A percentile compares a stretch with the other conserved stretches of the same genome.
phyloP scores from a whole-genome alignment of 2,888 invertebrate species.

The Xylophagus ater region DNA sequence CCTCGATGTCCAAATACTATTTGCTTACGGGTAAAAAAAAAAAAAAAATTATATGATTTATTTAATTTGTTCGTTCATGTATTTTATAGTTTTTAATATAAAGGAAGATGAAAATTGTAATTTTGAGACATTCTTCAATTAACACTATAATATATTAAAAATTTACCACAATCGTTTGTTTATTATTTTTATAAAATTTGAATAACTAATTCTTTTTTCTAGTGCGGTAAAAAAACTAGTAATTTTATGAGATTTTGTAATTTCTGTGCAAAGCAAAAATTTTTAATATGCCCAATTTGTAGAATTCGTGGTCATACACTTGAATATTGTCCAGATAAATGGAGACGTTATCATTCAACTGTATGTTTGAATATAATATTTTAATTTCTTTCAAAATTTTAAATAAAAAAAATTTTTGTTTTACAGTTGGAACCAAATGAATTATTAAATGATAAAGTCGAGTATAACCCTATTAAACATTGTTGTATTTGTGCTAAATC shows the following conservation, averaged over 20 bases:
- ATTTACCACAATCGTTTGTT: too few relatives aligned
- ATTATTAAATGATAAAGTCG: slow-evolving; percentile 25
- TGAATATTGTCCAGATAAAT: slow-evolving; percentile 56
- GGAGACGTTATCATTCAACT: slow-evolving; percentile 65
- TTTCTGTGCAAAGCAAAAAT: slow-evolving; percentile 43
- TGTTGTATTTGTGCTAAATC: slow-evolving; percentile 48
- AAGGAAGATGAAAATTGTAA: too few relatives aligned
- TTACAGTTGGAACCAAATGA: slow-evolving; percentile 41
- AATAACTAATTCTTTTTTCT: slow-evolving; percentile 30
- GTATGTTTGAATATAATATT: slow-evolving; percentile 41
- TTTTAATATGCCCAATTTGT: slow-evolving; percentile 47
- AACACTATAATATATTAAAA: too few relatives aligned
- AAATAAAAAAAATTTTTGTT: slow-evolving; percentile 1
- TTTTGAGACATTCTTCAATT: too few relatives aligned
- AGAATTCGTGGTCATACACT: slow-evolving; percentile 50
- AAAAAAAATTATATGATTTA: too few relatives aligned
- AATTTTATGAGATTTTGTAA: slow-evolving; percentile 49
- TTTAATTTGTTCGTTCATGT: too few relatives aligned
- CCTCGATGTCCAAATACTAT: slow-evolving; percentile 56
- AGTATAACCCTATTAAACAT: slow-evolving; percentile 33
- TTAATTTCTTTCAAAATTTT: background rate
- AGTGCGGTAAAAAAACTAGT: slow-evolving; percentile 56
- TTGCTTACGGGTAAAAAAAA: slow-evolving; percentile 53
- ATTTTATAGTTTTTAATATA: too few relatives aligned
- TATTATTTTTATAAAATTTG: too few relatives aligned